Conservation (phyloP, 1,140 invertebrate species). For the Ips nitidus region DNA sequence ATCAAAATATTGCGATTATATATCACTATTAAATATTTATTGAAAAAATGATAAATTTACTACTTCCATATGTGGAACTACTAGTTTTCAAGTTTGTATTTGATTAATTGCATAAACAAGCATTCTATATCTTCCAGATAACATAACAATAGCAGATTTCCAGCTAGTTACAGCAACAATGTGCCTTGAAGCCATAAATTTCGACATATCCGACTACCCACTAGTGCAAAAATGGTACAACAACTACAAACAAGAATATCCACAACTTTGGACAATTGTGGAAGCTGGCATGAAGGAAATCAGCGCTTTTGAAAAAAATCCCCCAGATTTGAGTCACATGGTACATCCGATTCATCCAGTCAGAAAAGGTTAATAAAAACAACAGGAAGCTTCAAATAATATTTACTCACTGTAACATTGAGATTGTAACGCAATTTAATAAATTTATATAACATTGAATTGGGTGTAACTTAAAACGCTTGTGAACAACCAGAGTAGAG, state of each 20-base stretch:
- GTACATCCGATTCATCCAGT: conserved; percentile 71
- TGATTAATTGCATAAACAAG: background rate
- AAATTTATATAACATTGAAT: too few species aligned
- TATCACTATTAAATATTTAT: too few species aligned
- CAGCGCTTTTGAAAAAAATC: conserved; percentile 64
- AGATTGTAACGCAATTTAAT: too few species aligned
- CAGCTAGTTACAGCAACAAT: conserved; percentile 68
- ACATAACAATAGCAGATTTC: conserved; percentile 74
- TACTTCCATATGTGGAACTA: too few species aligned
- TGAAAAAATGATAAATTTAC: too few species aligned
- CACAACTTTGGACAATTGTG: conserved; percentile 68
- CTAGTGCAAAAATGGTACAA: conserved; percentile 66
- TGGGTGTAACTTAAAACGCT: too few species aligned
- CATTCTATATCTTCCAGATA: conserved; percentile 49
- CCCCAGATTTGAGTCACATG: conserved; percentile 66
- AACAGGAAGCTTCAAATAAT: too few species aligned
- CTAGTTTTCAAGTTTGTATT: too few species aligned
- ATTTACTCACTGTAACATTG: too few species aligned
- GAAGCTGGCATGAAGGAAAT: conserved; percentile 67
- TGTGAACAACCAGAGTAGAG: too few species aligned
- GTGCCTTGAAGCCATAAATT: conserved; percentile 70
- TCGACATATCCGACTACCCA: conserved; percentile 62
- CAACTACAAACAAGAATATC: conserved; percentile 66
- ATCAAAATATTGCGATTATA: background rate
- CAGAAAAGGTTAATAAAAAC: conserved; percentile 50